Conservation (phyloP, 2,888 invertebrate genomes). For the Aporophyla lueneburgensis region DNA sequence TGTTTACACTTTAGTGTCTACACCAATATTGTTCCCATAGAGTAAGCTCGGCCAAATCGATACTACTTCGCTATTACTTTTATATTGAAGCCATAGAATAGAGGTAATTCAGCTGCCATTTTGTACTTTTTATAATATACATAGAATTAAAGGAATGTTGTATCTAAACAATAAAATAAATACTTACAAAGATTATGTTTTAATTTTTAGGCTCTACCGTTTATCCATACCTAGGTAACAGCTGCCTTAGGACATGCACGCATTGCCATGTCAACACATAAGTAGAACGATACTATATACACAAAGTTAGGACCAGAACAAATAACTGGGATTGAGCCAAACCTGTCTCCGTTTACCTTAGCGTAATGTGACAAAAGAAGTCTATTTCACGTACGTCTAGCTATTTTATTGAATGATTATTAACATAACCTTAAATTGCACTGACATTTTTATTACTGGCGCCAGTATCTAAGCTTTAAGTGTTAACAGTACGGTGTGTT, state of each 20-base stretch:
- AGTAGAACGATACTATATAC: conserved; percentile 60
- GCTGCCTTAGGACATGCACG: conserved; percentile 84
- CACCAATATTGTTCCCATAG: conserved; percentile 89
- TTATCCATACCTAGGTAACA: conserved; percentile 81
- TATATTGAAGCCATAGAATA: conserved; percentile 74
- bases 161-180: conserved; percentile 74
- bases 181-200: conserved; percentile 71
- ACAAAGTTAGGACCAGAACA: conserved; percentile 47
- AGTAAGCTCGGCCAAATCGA: conserved; percentile 88
- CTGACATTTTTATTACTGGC: conserved; percentile 61
- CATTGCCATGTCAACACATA: conserved; percentile 70
- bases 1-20: conserved; percentile 73
- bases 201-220: conserved; percentile 73
- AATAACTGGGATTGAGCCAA: conserved; percentile 64
- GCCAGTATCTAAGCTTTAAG: conserved; percentile 56
- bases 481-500: conserved; percentile 46
- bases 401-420: conserved; percentile 59
- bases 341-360: conserved; percentile 69
- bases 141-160: conserved; percentile 75
- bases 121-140: conserved; percentile 77
- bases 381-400: conserved; percentile 63
- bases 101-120: conserved; percentile 85
- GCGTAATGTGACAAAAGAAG: conserved; percentile 57
- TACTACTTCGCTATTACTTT: conserved; percentile 69
- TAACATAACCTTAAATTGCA: conserved; percentile 67